Percentiles rank a stretch among this genome's conserved stretches.
These are phyloP conservation scores for Rousettus leschenaultii DNA, from an alignment of 2,113 vertebrate species.

Conservation along the genomic window DNA sequence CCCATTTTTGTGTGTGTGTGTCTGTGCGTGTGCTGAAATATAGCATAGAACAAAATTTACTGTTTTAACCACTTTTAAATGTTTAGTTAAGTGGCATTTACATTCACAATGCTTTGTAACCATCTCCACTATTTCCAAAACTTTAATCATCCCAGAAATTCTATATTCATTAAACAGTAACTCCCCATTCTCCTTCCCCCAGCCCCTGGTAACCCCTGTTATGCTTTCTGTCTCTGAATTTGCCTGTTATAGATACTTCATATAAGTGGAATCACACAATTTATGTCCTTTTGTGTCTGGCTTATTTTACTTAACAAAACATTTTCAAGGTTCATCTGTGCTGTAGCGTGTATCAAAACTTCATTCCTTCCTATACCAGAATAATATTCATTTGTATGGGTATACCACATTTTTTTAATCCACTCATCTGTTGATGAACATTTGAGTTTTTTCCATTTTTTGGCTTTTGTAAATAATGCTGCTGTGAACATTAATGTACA, in stretches of 20 bases:
- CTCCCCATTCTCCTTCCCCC: neutral
- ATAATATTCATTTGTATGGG: neutral
- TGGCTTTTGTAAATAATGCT: neutral
- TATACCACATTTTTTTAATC: neutral
- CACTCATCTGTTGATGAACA: neutral
- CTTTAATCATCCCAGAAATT: neutral
- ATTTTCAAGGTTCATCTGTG: neutral
- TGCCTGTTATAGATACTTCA: neutral
- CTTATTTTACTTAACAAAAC: neutral
- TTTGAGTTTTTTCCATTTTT: neutral
- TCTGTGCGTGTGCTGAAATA: neutral
- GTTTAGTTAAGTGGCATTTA: neutral
- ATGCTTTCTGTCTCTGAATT: neutral
- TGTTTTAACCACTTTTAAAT: conserved; percentile 14
- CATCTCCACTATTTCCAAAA: neutral
- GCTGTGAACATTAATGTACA: neutral
- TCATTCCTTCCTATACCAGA: neutral
- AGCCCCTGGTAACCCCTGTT: neutral
- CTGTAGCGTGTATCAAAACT: neutral
- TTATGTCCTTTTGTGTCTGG: neutral
- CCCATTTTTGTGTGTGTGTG: neutral
- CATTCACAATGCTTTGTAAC: neutral
- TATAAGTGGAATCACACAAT: neutral
- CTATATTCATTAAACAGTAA: neutral
- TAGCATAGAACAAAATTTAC: neutral